Base-by-base conservation (phyloP, 2,888 invertebrate genomes). In the Seira ritae region DNA sequence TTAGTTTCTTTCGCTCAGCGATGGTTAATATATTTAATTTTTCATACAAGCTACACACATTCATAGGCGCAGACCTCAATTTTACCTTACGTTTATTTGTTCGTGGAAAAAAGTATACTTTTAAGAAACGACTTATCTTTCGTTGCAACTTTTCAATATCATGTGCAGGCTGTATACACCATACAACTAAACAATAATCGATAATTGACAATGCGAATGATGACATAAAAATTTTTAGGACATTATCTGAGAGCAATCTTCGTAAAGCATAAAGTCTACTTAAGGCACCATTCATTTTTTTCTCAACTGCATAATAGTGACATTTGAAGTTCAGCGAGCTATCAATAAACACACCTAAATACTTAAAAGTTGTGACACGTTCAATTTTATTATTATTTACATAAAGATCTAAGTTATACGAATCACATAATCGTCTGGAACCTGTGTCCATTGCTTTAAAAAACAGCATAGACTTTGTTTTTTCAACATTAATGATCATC, bases 401-500 rank as follows among this genome's bases (percentile, higher is more conserved):
- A 17, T 1, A 24, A 17, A 80, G 3, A 10, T n/a, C n/a, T n/a
- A n/a, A n/a, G n/a, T n/a, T n/a, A n/a, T n/a, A n/a, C n/a, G 19
- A 24, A 55, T 4, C 22, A 65, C 68, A 73, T 2, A 15, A 10
- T 8, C 20, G 8, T 69, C 55, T 80, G 0, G 66, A 65, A 17
- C 10, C 70, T 17, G 17, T 31, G 46, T 75, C 74, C 37, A 42
- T 42, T 10, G 0, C 10, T 55, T 80, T 75, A 50, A 70, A 75
- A 62, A 80, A 80, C 10, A n/a, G 69, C 75, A 76, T 76, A 2
- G 24, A 22, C 23, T 81, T 81, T 31, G 81, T 75, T 23, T 81
- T 81, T 0, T 65, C 50, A 23, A 55, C 60, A 67, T 81, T 75
- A 4, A 81, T 55, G 1, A 12, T 20, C 22, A 81, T 20, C 0